phyloP scores from a whole-genome alignment of 1,140 invertebrate species.

The Dufourea novaeangliae region DNA sequence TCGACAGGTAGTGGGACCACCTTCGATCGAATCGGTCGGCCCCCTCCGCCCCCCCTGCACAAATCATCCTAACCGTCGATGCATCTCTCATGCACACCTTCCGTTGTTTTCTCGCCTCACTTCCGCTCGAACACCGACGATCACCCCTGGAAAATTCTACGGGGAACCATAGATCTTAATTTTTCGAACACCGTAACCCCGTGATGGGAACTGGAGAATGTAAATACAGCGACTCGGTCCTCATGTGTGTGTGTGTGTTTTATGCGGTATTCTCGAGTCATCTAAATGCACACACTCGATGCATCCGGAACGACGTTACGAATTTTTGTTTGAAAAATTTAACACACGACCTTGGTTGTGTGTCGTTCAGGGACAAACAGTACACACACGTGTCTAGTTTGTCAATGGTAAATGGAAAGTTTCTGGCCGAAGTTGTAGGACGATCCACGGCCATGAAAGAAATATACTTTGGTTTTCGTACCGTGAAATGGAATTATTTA shows the following conservation, averaged over 20 bases:
- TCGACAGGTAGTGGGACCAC: constrained; percentile 33
- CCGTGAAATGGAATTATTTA: not conserved
- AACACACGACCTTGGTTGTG: too few relatives aligned
- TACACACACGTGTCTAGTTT: not conserved
- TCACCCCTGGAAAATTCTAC: not conserved
- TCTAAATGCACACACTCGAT: not conserved
- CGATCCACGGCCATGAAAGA: not conserved
- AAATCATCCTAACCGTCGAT: not conserved
- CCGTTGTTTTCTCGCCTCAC: not conserved
- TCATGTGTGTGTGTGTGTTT: too few relatives aligned
- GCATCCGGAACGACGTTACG: not conserved
- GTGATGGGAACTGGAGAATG: not conserved
- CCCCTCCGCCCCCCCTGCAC: too few relatives aligned
- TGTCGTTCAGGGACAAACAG: not conserved
- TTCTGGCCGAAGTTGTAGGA: not conserved
- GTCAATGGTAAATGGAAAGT: not conserved
- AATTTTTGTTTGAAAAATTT: not conserved
- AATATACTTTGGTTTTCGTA: not conserved
- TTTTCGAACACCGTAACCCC: not conserved
- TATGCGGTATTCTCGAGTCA: not conserved
- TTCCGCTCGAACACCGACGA: not conserved
- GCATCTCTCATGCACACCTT: not conserved
- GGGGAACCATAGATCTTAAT: not conserved
- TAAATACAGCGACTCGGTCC: constrained; percentile 12
- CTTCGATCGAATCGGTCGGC: constrained; percentile 16